Conservation (phyloP, 2,113 vertebrate genomes). For the Helogale parvula region DNA sequence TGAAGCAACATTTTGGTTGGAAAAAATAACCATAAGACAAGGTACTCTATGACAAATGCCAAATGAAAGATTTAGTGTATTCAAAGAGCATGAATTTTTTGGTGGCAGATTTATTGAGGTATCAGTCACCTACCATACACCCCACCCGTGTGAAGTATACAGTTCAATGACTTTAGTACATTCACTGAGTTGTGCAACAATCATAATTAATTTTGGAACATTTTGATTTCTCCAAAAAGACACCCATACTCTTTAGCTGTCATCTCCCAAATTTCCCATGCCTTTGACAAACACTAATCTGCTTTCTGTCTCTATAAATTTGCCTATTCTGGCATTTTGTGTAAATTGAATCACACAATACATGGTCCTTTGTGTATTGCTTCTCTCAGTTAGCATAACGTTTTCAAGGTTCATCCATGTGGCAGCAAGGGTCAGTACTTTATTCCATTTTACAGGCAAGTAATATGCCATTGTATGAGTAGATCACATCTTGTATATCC, state of each 20-base stretch:
- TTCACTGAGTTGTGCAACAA: neutral
- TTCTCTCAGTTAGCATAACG: neutral
- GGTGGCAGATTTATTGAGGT: neutral
- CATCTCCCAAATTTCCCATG: neutral
- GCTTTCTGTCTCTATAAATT: neutral
- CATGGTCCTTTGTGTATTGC: neutral
- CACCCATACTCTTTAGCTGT: neutral
- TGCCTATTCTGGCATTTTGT: neutral
- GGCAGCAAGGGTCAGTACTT: neutral
- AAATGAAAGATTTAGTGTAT: neutral
- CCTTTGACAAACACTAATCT: neutral
- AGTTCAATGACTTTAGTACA: neutral
- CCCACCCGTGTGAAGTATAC: neutral
- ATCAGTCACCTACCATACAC: neutral
- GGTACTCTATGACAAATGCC: neutral
- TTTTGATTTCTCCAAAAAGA: slow-evolving; percentile 1
- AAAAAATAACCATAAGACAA: neutral
- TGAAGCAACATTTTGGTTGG: neutral
- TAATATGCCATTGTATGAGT: too few relatives aligned
- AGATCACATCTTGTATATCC: neutral
- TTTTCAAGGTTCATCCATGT: neutral
- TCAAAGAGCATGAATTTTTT: neutral
- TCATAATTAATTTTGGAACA: neutral
- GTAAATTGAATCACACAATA: neutral
- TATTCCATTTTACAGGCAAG: neutral